phyloP scores from a whole-genome alignment of 2,888 invertebrate species.

The Cyclophora albipunctata region DNA sequence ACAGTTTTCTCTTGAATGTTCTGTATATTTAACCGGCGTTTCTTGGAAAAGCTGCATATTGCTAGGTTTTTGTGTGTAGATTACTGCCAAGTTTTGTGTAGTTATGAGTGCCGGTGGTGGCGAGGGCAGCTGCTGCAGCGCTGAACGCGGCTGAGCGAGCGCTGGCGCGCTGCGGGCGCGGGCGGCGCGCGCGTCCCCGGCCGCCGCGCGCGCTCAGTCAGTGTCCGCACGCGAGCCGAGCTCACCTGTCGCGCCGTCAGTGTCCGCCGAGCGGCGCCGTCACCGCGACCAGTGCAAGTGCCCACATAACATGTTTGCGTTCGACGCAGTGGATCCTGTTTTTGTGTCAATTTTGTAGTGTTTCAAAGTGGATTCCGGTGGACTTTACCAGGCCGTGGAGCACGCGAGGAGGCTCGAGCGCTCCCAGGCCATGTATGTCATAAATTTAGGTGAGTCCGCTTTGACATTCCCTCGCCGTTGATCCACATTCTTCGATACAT shows the following conservation, averaged over 20 bases:
- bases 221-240: conserved; percentile 57
- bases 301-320: conserved; percentile 64
- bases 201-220: conserved; percentile 30
- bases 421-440: conserved; percentile 75
- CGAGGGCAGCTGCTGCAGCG: conserved; percentile 21
- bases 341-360: conserved; percentile 60
- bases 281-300: conserved; percentile 45
- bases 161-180: conserved; percentile 16
- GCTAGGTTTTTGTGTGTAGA: conserved; percentile 26
- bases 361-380: conserved; percentile 71
- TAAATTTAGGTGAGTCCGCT: conserved; percentile 73
- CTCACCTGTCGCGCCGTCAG: conserved; percentile 43
- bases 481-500: conserved; percentile 42
- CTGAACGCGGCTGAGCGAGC: conserved; percentile 10
- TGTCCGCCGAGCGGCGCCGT: conserved; percentile 39
- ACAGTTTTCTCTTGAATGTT: conserved; percentile 11
- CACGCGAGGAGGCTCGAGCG: conserved; percentile 70
- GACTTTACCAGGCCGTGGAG: conserved; percentile 70
- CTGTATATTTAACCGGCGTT: conserved; percentile 24
- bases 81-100: conserved; percentile 46
- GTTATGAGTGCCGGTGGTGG: conserved; percentile 29
- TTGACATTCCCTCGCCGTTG: conserved; percentile 38
- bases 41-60: conserved; percentile 40
- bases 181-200: conserved; percentile 21
- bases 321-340: conserved; percentile 57